phyloP scores from a whole-genome alignment of 2,797 vertebrate genomes.

The Xiphorhynchus erythropygius region DNA sequence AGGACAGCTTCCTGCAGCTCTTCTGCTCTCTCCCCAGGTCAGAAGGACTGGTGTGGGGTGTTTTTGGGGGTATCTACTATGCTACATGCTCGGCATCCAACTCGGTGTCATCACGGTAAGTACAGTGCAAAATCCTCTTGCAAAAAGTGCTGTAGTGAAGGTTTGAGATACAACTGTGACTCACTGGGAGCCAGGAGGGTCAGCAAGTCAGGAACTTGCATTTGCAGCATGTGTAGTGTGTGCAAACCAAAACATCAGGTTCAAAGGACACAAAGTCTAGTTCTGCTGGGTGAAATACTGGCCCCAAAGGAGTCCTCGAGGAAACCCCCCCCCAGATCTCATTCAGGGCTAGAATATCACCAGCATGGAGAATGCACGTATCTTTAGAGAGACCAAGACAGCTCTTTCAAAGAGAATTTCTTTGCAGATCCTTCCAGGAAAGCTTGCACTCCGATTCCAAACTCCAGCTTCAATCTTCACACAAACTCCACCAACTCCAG shows the following conservation, averaged over 20 bases:
- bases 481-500: slow-evolving; percentile 1
- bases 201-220: not conserved
- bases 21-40: not conserved
- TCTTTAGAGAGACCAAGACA: slow-evolving; percentile 18
- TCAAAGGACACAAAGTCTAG: not conserved
- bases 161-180: slow-evolving; percentile 20
- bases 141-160: slow-evolving; percentile 59
- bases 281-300: slow-evolving; percentile 33
- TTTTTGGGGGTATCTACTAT: slow-evolving; percentile 21
- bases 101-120: slow-evolving; percentile 5
- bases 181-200: not conserved
- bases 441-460: slow-evolving; percentile 4
- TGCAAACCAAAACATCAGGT: not conserved
- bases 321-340: slow-evolving; percentile 2
- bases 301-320: slow-evolving; percentile 29
- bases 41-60: not conserved
- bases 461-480: slow-evolving; percentile 4
- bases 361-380: not conserved
- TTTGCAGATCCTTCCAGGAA: slow-evolving; percentile 5
- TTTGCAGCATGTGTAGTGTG: slow-evolving; percentile 17
- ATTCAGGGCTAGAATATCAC: slow-evolving; percentile 51
- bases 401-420: slow-evolving; percentile 37
- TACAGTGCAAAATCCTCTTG: slow-evolving; percentile 68
- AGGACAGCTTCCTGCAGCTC: slow-evolving; percentile 4
- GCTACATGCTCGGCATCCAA: slow-evolving; percentile 28